These are phyloP conservation scores for Cartodere bifasciata DNA, from an alignment of 2,888 invertebrate species.

Conservation along the genomic window DNA sequence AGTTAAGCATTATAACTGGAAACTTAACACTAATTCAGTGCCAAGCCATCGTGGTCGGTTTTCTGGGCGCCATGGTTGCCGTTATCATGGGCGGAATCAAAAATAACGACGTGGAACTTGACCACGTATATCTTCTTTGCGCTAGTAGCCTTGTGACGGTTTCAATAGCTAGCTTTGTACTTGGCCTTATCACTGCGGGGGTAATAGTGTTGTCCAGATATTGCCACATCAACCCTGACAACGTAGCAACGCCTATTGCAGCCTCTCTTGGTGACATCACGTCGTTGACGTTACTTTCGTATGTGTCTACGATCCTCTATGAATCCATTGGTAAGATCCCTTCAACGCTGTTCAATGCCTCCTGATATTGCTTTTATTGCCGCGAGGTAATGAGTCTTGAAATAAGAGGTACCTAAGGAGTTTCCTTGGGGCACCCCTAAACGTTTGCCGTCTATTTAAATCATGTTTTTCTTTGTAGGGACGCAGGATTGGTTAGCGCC, in stretches of 20 bases:
- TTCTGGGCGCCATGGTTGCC: conserved; percentile 56
- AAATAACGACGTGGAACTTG: conserved; percentile 47
- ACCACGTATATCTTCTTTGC: conserved; percentile 58
- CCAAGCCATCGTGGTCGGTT: conserved; percentile 60
- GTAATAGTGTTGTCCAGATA: conserved; percentile 58
- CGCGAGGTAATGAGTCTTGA: no score
- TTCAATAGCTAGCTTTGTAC: conserved; percentile 58
- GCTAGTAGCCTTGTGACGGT: conserved; percentile 66
- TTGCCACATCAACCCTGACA: conserved; percentile 64
- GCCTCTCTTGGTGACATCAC: conserved; percentile 70
- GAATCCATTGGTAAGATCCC: conserved; percentile 43
- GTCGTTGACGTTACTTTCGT: conserved; percentile 48
- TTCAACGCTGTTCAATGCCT: no score
- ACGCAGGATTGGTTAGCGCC: conserved; percentile 52
- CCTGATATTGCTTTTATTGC: no score
- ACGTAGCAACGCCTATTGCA: conserved; percentile 69
- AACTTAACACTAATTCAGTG: conserved; percentile 65
- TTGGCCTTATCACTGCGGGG: conserved; percentile 57
- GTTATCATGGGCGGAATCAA: conserved; percentile 54
- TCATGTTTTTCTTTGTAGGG: conserved; percentile 29
- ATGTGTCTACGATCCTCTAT: conserved; percentile 44
- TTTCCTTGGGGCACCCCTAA: no score
- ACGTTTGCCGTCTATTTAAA: no score
- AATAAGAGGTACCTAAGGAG: no score
- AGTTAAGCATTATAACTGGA: conserved; percentile 53